phyloP scores from a whole-genome alignment of 2,888 invertebrate genomes.

The Arrhopalites spinosus region DNA sequence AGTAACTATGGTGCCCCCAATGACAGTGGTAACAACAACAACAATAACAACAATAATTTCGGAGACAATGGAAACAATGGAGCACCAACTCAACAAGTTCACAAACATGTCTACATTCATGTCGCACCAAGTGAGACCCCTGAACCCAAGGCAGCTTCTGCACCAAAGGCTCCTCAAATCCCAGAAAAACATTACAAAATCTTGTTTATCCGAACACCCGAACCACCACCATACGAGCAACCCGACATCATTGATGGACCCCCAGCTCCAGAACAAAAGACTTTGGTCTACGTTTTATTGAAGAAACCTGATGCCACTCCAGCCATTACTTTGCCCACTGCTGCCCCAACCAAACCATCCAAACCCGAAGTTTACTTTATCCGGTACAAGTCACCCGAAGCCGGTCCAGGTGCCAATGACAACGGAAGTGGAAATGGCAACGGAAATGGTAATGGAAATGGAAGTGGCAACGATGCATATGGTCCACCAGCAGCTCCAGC shows the following conservation, averaged over 20 bases:
- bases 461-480: conserved; percentile 21
- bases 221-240: conserved; percentile 34
- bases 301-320: conserved; percentile 42
- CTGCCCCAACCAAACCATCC: conserved; percentile 79
- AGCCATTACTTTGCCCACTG: conserved; percentile 72
- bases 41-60: conserved; percentile 15
- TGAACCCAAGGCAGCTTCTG: conserved; percentile 28
- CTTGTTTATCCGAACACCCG: conserved; percentile 76
- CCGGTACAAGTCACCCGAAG: conserved; percentile 52
- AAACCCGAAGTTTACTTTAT: conserved; percentile 72
- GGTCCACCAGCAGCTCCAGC: conserved; percentile 43
- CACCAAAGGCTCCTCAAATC: conserved; percentile 31
- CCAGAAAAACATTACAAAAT: conserved; percentile 68
- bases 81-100: conserved; percentile 19
- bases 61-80: neutral
- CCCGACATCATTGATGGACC: conserved; percentile 33
- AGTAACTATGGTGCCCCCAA: neutral
- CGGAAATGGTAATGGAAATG: neutral
- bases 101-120: conserved; percentile 38
- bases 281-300: conserved; percentile 52
- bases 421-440: conserved; percentile 7
- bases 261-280: conserved; percentile 48
- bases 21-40: conserved; percentile 27
- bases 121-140: conserved; percentile 33
- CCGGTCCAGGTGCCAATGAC: conserved; percentile 24